Evolutionary conservation across 2,888 invertebrate genomes (phyloP), one percentile per base, ranked within the genome.

Genomic region (Himalopsyche kuldschensis): DNA sequence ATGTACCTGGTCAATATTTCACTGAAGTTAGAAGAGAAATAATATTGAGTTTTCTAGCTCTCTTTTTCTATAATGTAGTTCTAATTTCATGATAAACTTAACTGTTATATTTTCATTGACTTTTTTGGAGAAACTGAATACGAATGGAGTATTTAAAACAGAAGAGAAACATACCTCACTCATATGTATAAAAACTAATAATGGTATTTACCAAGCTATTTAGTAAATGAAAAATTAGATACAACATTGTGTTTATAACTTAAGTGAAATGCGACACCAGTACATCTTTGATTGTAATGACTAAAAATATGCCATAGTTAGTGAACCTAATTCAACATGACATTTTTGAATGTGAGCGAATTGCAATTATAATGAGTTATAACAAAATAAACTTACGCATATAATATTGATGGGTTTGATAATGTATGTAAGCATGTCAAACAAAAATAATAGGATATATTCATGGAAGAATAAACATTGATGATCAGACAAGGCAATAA

Each of bases 391-490:
- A 86, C 82, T 87, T 84, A 87, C 86, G 84, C 84, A 82, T 81
- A 83, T 85, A 76, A 85, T 63, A 80, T 75, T 85, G 84, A 85
- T 85, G 85, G 85, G 81, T 47, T 86, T 85, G 85, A 86, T 79
- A 63, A 85, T 86, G 86, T 85, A 85, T 85, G 84, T 85, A 86
- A 77, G 86, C 86, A 85, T 87, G 85, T 85, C 82, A 84, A 86
- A 86, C 85, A 84, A 87, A 85, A 84, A 84, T 81, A 84, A 30
- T 84, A 55, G 84, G 84, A 82, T 84, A 84, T 82, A 86, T 63
- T 84, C 80, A 79, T 83, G 85, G 84, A 75, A 63, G 86, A 85
- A 84, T 86, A 79, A 85, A 84, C 80, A 75, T 77, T 78, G 84
- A 84, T 63, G 80, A 69, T 79, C 78, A 78, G 75, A 80, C 78